Percentiles rank a stretch among this genome's conserved stretches.
Conservation (phyloP, 2,113 vertebrate species). For the Pelobates fuscus region DNA sequence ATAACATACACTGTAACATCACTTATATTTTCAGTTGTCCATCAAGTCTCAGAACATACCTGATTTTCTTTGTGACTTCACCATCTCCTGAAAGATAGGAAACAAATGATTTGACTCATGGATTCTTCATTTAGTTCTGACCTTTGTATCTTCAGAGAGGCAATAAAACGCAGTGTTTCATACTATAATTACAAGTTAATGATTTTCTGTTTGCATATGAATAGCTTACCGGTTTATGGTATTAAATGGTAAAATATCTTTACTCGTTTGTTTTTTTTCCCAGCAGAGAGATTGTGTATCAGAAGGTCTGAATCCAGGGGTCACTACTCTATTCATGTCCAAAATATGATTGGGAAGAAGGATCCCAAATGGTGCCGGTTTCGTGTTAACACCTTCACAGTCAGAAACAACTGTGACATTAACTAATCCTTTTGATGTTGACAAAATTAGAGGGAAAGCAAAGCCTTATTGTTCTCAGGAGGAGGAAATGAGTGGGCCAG, state of each 20-base stretch:
- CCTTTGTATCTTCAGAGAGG: constrained; percentile 25
- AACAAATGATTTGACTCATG: background rate
- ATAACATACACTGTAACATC: too few species aligned
- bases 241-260: background rate
- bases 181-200: constrained; percentile 23
- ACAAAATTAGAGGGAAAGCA: background rate
- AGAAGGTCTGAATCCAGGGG: background rate
- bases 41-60: background rate
- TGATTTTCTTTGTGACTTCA: background rate
- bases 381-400: background rate
- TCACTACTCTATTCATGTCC: background rate
- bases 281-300: background rate
- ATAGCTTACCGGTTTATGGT: background rate
- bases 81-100: background rate
- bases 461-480: background rate
- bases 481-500: background rate
- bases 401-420: background rate
- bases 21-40: too few species aligned
- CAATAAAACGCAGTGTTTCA: constrained; percentile 12
- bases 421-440: background rate
- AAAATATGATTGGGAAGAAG: background rate
- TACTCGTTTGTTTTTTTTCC: background rate
- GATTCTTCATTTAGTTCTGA: background rate
- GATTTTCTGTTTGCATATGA: constrained; percentile 28
- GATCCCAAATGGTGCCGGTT: background rate